These are phyloP conservation scores for Pseudochromis fuscus DNA, from an alignment of 2,797 vertebrate species.

Conservation along the genomic window DNA sequence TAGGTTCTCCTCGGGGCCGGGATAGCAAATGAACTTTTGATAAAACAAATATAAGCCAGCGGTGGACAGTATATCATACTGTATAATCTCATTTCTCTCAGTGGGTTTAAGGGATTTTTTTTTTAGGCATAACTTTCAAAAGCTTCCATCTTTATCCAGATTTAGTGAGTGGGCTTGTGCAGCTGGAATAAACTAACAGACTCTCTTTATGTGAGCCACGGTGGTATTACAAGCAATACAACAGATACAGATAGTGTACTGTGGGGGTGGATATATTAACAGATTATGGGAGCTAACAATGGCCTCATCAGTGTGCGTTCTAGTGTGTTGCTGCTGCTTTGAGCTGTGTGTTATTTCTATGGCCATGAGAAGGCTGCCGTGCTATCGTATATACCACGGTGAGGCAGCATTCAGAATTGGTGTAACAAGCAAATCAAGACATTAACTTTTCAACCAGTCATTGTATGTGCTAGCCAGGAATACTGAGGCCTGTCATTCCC, in stretches of 20 bases:
- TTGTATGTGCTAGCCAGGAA: conserved; percentile 17
- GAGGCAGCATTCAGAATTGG: neutral
- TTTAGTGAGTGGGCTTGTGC: conserved; percentile 54
- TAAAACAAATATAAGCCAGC: conserved; percentile 17
- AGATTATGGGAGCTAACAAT: conserved; percentile 57
- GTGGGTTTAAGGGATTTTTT: conserved; percentile 13
- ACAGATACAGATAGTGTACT: conserved; percentile 38
- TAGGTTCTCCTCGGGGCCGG: conserved; percentile 8
- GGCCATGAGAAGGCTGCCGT: conserved; percentile 59
- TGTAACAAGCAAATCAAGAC: conserved; percentile 13
- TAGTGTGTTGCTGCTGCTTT: conserved; percentile 38
- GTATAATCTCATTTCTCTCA: conserved; percentile 9
- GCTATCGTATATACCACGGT: conserved; percentile 16
- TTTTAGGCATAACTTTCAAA: conserved; percentile 8
- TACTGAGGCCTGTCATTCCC: conserved; percentile 28
- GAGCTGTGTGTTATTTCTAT: conserved; percentile 63
- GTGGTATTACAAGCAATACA: conserved; percentile 50
- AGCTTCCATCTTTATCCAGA: conserved; percentile 29
- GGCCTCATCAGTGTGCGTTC: conserved; percentile 56
- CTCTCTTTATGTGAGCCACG: conserved; percentile 48
- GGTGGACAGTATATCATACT: conserved; percentile 1
- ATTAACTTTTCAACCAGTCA: conserved; percentile 11
- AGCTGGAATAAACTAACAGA: conserved; percentile 60
- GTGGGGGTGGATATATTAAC: conserved; percentile 47
- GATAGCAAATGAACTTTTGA: conserved; percentile 8